A percentile compares a stretch with the other conserved stretches of the same genome.
Evolutionary conservation across 2,797 vertebrate genomes (phyloP).

Genomic region (Semaprochilodus insignis): DNA sequence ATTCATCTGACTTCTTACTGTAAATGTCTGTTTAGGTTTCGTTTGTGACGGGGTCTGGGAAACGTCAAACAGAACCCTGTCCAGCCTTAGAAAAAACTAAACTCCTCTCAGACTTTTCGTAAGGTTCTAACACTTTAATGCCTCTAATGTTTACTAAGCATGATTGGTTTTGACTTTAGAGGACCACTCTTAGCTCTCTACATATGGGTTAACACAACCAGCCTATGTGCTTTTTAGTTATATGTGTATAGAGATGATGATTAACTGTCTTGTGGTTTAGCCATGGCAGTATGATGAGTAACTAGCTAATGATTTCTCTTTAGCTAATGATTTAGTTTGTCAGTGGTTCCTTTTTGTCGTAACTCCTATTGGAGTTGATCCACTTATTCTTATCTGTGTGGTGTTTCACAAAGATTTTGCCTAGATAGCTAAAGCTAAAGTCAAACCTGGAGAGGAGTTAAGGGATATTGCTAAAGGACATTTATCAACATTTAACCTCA

Average conservation of each 20-base stretch:
- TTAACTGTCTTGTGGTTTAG: background rate
- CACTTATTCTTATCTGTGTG: background rate
- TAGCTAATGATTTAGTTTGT: background rate
- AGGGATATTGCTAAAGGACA: background rate
- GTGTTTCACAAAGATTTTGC: background rate
- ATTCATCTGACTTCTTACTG: background rate
- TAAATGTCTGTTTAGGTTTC: background rate
- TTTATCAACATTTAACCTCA: background rate
- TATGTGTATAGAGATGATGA: background rate
- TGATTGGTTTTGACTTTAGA: background rate
- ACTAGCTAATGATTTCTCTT: background rate
- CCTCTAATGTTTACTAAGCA: background rate
- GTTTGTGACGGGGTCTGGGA: constrained; percentile 56
- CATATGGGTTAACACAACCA: background rate
- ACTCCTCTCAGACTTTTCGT: background rate
- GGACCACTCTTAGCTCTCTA: background rate
- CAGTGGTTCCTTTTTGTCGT: background rate
- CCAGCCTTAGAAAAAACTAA: constrained; percentile 21
- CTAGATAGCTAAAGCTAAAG: background rate
- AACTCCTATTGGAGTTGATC: background rate
- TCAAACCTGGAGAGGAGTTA: background rate
- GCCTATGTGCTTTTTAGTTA: too few species aligned
- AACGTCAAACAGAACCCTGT: constrained; percentile 64
- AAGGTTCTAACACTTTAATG: background rate
- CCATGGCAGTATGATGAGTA: background rate